Evolutionary conservation across 2,113 vertebrate genomes (phyloP).

Genomic region (Sylvia atricapilla): DNA sequence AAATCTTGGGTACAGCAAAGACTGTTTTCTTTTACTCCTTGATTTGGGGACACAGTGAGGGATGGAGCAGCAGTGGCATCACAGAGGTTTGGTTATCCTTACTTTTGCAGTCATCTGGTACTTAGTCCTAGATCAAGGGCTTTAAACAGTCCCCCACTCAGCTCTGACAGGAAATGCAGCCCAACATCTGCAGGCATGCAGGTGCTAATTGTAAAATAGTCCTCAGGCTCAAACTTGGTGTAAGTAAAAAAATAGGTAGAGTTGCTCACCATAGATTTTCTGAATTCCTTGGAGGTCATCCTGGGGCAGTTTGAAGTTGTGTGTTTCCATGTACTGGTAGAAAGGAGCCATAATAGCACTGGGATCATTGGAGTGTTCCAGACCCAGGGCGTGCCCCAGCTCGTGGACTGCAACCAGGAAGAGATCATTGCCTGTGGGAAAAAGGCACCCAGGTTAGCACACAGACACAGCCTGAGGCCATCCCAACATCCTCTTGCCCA

Average conservation of each 20-base stretch:
- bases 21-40: neutral
- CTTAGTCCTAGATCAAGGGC: neutral
- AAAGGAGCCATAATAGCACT: conserved; percentile 98
- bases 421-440: conserved; percentile 87
- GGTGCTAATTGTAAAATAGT: neutral
- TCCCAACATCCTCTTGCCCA: neutral
- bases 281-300: conserved; percentile 98
- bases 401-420: conserved; percentile 97
- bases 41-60: neutral
- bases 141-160: neutral
- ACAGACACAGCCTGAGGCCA: neutral
- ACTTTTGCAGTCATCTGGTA: neutral
- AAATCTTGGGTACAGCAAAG: neutral
- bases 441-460: conserved; percentile 11
- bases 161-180: neutral
- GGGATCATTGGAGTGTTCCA: conserved; percentile 97
- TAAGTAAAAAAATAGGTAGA: neutral
- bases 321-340: conserved; percentile 99
- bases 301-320: conserved; percentile 96
- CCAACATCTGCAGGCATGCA: neutral
- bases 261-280: conserved; percentile 91
- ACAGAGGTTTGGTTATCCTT: neutral
- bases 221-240: neutral
- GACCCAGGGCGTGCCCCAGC: conserved; percentile 90
- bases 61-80: neutral